Base-by-base conservation (phyloP, 2,888 invertebrate genomes). In the Liodrosophila aerea region DNA sequence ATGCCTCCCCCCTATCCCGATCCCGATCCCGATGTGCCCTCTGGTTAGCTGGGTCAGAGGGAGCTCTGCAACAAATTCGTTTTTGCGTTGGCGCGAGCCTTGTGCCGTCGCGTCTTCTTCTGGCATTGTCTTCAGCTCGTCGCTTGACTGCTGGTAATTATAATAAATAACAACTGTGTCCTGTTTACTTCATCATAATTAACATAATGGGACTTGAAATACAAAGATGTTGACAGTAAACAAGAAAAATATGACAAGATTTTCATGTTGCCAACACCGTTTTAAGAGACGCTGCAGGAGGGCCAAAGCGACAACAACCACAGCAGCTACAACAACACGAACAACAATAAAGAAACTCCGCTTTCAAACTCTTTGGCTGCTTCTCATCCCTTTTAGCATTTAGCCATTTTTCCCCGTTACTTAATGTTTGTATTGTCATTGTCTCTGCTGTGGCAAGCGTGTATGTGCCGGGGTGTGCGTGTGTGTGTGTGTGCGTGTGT, bases 181-280 rank as follows among this genome's bases (percentile, higher is more conserved):
- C 83, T 82, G 82, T 85, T 85, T 85, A 82, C 83, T 82, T 85
- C 85, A 82, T 82, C 82, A 82, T 82, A 82, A 82, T 82, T 82
- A 82, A 85, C 83, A 78, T 82, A 85, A 82, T 85, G 83, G 82
- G 85, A 78, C 82, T 82, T 78, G 78, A 82, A 82, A 76, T 82
- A 82, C 78, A 78, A 82, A 85, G 82, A 82, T 84, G 85, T 82
- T 82, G 85, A 81, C 82, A 82, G 85, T 85, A 85, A 81, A 81
- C 78, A 85, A 85, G 83, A 85, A 85, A 82, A 82, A 82, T 82
- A 82, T 82, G 85, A 85, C 81, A 85, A 82, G 80, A 82, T 85
- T 85, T 82, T 74, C 73, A 76, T 85, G 85, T 82, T 76, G 66
- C 60, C 66, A 64, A 70, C 61, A 59, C 75, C 74, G 75, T 60